A percentile compares a stretch with the other conserved stretches of the same genome.
These are phyloP conservation scores for Mormyrus lacerda DNA, from an alignment of 2,113 vertebrate species.

Conservation along the genomic window DNA sequence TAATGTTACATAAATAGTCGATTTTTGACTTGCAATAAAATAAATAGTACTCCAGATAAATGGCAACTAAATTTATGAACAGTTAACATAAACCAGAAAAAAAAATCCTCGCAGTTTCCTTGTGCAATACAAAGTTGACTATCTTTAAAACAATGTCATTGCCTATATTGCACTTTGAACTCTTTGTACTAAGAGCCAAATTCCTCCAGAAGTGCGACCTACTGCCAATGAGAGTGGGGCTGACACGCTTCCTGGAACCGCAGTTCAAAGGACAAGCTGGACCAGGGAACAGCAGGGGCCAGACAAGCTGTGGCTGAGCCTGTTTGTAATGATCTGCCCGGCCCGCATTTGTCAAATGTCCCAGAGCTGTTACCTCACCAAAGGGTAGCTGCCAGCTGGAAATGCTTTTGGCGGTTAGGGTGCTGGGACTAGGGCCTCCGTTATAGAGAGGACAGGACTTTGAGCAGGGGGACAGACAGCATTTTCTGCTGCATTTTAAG, in stretches of 20 bases:
- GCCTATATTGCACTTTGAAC: neutral
- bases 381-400: constrained; percentile 57
- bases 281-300: constrained; percentile 33
- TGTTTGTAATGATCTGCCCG: constrained; percentile 41
- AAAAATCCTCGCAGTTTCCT: neutral
- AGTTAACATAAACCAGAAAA: neutral
- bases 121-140: neutral
- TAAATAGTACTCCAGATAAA: neutral
- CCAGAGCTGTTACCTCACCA: constrained; percentile 55
- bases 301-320: constrained; percentile 30
- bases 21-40: neutral
- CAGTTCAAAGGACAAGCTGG: constrained; percentile 32
- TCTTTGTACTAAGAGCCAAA: neutral
- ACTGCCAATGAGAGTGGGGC: neutral
- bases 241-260: neutral
- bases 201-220: neutral
- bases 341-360: constrained; percentile 43
- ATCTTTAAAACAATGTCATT: neutral
- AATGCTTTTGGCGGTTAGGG: constrained; percentile 53
- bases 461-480: constrained; percentile 20
- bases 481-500: neutral
- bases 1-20: neutral
- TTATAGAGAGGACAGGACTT: constrained; percentile 44
- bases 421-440: constrained; percentile 48
- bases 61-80: neutral